Base-by-base conservation (phyloP, 1,140 invertebrate genomes). In the Caenorhabditis tropicalis region DNA sequence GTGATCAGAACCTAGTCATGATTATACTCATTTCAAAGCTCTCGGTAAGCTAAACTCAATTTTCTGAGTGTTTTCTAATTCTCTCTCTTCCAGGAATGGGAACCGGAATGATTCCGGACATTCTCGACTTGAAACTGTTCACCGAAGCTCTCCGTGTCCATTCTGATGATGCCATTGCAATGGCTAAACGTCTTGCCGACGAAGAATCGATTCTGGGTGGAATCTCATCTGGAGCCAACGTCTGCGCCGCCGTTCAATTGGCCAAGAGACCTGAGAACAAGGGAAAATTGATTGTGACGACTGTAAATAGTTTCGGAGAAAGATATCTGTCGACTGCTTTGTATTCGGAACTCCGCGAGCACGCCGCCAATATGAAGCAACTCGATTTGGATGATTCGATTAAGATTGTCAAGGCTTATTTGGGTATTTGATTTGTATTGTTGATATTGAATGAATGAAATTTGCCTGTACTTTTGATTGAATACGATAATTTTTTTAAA, bases 261-360 rank as follows among this genome's bases (percentile, higher is more conserved):
- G 88, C 88, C 7, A 88, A 87, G n/a, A 80, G 88, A 27, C 88
- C 88, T 10, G 88, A 89, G 70, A 89, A 88, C 80, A 83, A 83
- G 36, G 88, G 88, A n/a, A 89, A 89, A 84, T 58, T 89, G 24
- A 89, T 89, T 65, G 88, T 89, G 7, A 89, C 88, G 29, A 80
- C 70, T 24, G 48, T 88, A 16, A 82, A 86, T 21, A 86, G 82
- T 43, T 89, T 89, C 70, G 88, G 88, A 60, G 88, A 89, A 56
- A 70, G 88, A 21, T 89, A 89, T 60, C 79, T 89, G 85, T 88
- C 82, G 3, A 86, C 85, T 9, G 60, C 82, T 33, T 82, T 86
- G 19, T 86, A 86, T 33, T 33, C 53, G 2, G 85, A 86, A 16
- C 87, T 86, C 46, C 53, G 81, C 12, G 85, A 86, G 16, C 16